A percentile compares a stretch with the other conserved stretches of the same genome.
These are phyloP conservation scores for Rhodeus uyekii DNA, from an alignment of 2,797 vertebrate genomes.

Conservation along the genomic window DNA sequence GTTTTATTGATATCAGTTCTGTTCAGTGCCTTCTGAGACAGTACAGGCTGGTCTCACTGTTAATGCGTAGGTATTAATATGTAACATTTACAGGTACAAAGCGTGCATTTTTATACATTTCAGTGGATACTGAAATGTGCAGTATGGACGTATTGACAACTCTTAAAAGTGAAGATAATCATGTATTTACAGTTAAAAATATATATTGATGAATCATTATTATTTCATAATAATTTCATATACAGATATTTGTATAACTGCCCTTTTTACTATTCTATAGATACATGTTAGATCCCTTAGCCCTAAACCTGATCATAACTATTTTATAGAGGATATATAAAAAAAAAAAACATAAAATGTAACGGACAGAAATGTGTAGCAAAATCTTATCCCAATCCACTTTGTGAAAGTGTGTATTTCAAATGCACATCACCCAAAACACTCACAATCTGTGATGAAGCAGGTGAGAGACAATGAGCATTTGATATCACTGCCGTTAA, in stretches of 20 bases:
- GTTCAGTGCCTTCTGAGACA: constrained; percentile 5
- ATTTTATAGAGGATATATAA: too few relatives aligned
- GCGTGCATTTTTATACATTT: neutral
- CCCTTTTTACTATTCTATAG: neutral
- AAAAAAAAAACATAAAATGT: neutral
- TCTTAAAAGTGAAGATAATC: neutral
- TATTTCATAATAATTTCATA: too few relatives aligned
- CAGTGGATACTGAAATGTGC: neutral
- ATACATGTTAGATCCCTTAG: neutral
- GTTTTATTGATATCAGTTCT: constrained; percentile 18
- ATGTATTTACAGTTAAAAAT: too few relatives aligned
- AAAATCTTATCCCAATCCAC: too few relatives aligned
- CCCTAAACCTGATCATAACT: too few relatives aligned
- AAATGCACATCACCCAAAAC: too few relatives aligned
- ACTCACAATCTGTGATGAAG: too few relatives aligned
- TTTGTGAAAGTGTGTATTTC: too few relatives aligned
- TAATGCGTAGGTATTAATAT: neutral
- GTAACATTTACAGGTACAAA: neutral
- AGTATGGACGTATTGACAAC: neutral
- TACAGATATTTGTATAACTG: neutral
- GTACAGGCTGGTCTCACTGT: neutral
- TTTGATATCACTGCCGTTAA: too few relatives aligned
- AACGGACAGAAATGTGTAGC: neutral
- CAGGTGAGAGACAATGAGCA: too few relatives aligned
- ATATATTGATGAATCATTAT: neutral